Conservation (phyloP, 2,888 invertebrate species). For the Drosophila vallismaia region DNA sequence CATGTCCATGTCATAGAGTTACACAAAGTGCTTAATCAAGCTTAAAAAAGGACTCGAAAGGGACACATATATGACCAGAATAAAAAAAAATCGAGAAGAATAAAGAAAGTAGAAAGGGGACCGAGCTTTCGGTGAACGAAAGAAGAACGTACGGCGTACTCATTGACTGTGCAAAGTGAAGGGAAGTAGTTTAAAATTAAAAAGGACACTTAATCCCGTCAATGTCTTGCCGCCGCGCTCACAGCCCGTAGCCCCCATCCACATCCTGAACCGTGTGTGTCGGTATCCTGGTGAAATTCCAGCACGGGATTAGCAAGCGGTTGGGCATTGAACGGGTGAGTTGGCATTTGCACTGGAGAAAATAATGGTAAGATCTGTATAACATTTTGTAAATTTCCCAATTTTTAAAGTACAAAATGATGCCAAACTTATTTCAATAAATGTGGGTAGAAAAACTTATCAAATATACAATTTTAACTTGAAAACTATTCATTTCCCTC, state of each 20-base stretch:
- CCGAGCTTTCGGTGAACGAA: slow-evolving; percentile 1
- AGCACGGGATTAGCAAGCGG: slow-evolving; percentile 61
- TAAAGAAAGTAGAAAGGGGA: slow-evolving; percentile 15
- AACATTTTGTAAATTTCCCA: not conserved
- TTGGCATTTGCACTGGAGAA: slow-evolving; percentile 7
- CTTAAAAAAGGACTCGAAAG: slow-evolving; percentile 65
- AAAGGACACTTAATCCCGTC: slow-evolving; percentile 76
- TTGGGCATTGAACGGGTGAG: slow-evolving; percentile 7
- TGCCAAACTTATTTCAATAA: not conserved
- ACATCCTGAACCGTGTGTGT: slow-evolving; percentile 22
- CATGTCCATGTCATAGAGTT: slow-evolving; percentile 75
- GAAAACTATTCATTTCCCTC: not conserved
- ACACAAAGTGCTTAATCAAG: slow-evolving; percentile 81
- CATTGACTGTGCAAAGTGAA: slow-evolving; percentile 70
- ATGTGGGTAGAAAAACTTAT: too few species aligned
- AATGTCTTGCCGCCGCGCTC: slow-evolving; percentile 51
- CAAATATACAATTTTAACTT: too few species aligned
- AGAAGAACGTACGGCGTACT: slow-evolving; percentile 32
- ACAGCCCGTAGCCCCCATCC: slow-evolving; percentile 11
- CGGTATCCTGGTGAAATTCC: slow-evolving; percentile 55
- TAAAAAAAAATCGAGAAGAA: not conserved
- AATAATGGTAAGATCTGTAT: not conserved
- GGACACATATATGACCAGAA: slow-evolving; percentile 32
- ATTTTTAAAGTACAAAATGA: not conserved
- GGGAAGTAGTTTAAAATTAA: slow-evolving; percentile 77